phyloP scores from a whole-genome alignment of 2,113 vertebrate species.

The Rattus rattus region DNA sequence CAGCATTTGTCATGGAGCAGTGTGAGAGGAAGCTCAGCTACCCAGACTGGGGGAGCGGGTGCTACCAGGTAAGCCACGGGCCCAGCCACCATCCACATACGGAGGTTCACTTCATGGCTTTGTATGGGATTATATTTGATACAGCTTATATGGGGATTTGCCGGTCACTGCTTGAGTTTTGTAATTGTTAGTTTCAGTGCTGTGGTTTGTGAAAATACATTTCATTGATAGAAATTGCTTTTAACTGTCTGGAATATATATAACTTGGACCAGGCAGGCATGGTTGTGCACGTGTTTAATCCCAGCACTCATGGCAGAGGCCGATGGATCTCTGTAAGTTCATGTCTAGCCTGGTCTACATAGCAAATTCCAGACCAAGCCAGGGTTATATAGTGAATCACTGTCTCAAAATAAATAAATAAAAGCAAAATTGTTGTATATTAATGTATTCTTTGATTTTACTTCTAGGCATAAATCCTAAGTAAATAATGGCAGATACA shows the following conservation, averaged over 20 bases:
- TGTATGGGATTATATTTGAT: constrained; percentile 15
- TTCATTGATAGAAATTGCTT: constrained; percentile 43
- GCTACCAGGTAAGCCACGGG: constrained; percentile 91
- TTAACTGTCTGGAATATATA: constrained; percentile 34
- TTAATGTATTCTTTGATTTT: constrained; percentile 48
- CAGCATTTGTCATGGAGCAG: constrained; percentile 96
- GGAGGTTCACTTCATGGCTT: not conserved
- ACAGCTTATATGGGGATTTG: not conserved
- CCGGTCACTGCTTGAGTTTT: constrained; percentile 15
- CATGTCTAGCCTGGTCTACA: not conserved
- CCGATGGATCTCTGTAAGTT: not conserved
- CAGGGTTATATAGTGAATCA: not conserved
- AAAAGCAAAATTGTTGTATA: not conserved
- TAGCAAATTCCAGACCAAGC: not conserved
- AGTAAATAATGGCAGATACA: constrained; percentile 13
- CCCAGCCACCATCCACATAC: not conserved
- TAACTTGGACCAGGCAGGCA: not conserved
- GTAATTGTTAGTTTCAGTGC: constrained; percentile 32
- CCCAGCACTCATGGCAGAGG: not conserved
- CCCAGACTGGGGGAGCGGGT: constrained; percentile 98
- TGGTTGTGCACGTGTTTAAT: not conserved
- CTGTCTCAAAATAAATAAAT: not conserved
- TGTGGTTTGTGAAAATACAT: constrained; percentile 48
- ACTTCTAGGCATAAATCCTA: constrained; percentile 1
- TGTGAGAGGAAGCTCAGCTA: constrained; percentile 94